Conservation (phyloP, 2,797 vertebrate species). For the Oryzias dopingdopingensis region DNA sequence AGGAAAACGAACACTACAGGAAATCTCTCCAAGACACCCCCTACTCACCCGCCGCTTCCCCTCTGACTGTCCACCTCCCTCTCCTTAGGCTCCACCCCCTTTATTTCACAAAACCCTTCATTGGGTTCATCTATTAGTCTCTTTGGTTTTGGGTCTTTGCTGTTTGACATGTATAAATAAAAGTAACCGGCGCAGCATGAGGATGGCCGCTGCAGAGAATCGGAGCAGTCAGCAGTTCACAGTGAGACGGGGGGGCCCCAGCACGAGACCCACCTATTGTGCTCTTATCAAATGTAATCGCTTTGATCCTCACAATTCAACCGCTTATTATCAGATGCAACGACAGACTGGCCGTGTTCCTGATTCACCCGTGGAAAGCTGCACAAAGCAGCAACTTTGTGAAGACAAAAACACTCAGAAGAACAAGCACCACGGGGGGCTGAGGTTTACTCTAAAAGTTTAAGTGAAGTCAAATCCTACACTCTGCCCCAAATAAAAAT, state of each 20-base stretch:
- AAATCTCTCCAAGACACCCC: constrained; percentile 75
- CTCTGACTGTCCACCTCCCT: constrained; percentile 10
- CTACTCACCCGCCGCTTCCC: constrained; percentile 29
- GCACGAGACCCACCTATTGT: constrained; percentile 60
- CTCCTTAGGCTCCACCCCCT: neutral
- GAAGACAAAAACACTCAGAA: no score
- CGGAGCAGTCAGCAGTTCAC: constrained; percentile 73
- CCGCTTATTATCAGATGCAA: constrained; percentile 62
- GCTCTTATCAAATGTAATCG: constrained; percentile 69
- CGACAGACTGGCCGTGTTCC: constrained; percentile 31
- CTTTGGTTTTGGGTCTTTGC: no score
- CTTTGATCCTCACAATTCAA: constrained; percentile 74
- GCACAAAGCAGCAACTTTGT: no score
- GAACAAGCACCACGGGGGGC: no score
- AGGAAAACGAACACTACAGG: constrained; percentile 79
- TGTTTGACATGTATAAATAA: no score
- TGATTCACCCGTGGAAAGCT: constrained; percentile 3
- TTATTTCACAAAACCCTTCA: no score
- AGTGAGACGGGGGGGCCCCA: constrained; percentile 49
- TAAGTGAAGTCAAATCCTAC: no score
- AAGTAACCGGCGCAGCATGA: neutral
- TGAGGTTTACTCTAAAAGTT: no score
- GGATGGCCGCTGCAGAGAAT: constrained; percentile 58
- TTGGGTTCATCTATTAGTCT: no score
- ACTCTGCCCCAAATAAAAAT: no score